Evolutionary conservation across 2,113 vertebrate species (phyloP).

Genomic region (Hylia prasina): DNA sequence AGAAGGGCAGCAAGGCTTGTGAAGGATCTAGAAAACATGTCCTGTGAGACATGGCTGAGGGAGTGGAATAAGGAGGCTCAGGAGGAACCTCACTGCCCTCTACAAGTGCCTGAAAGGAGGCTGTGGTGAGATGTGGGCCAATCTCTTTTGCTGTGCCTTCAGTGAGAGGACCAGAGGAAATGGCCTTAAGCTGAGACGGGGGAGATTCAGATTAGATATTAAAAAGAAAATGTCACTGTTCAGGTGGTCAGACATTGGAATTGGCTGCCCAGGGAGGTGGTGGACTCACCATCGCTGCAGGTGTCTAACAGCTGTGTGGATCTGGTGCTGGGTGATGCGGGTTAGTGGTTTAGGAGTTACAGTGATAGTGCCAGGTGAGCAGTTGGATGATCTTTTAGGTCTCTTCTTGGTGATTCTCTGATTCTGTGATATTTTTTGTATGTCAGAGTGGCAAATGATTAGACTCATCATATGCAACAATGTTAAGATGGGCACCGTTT

Average conservation of each 20-base stretch:
- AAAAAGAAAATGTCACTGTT: background rate
- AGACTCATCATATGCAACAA: background rate
- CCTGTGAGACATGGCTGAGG: background rate
- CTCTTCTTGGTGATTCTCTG: background rate
- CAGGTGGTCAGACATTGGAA: background rate
- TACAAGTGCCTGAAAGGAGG: background rate
- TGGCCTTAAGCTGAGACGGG: background rate
- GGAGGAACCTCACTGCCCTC: rapidly evolving
- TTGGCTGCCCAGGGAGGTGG: background rate
- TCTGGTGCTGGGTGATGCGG: background rate
- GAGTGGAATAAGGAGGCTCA: background rate
- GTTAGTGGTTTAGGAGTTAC: background rate
- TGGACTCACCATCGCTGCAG: background rate
- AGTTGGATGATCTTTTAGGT: background rate
- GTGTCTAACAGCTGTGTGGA: background rate
- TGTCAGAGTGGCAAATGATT: background rate
- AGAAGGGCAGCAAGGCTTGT: background rate
- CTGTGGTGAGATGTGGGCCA: rapidly evolving
- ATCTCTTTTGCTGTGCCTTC: background rate
- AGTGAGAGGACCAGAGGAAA: background rate
- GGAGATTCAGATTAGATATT: background rate
- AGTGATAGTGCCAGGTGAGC: background rate
- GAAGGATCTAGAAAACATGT: background rate
- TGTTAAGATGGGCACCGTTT: background rate
- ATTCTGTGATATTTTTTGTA: background rate